Conservation (phyloP, 64 coral and sea anemone species). For the Montipora cactus region DNA sequence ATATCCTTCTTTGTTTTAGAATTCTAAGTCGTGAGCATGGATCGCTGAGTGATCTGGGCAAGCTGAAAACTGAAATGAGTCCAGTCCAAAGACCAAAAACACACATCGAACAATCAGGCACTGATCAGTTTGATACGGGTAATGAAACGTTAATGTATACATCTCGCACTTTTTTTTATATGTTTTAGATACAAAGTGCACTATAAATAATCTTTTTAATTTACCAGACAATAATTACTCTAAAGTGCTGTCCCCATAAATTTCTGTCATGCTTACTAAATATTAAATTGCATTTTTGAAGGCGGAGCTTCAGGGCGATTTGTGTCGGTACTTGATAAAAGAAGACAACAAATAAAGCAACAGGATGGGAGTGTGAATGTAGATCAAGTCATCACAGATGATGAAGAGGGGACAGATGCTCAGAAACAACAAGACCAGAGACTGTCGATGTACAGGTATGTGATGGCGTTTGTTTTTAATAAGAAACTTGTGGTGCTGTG, state of each 20-base stretch:
- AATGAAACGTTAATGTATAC: no score
- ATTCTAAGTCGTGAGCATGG: constrained; percentile 71
- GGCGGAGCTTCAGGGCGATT: constrained; percentile 47
- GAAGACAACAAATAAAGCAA: constrained; percentile 68
- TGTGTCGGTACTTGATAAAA: constrained; percentile 86
- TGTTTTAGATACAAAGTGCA: no score
- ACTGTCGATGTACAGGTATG: constrained; percentile 11
- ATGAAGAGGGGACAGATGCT: not conserved
- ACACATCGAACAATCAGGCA: not conserved
- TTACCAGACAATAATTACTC: no score
- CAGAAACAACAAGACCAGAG: constrained; percentile 8
- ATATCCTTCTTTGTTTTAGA: constrained; percentile 12
- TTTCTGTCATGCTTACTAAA: no score
- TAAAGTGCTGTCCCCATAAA: no score
- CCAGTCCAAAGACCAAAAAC: constrained; percentile 24
- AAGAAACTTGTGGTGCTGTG: no score
- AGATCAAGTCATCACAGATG: not conserved
- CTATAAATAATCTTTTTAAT: no score
- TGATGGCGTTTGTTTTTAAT: not conserved
- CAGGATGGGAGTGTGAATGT: not conserved
- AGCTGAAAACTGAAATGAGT: constrained; percentile 24
- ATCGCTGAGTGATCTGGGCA: constrained; percentile 79
- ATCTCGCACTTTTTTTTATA: no score
- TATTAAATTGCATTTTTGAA: not conserved
- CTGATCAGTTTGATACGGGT: not conserved